Percentiles rank a stretch among this genome's conserved stretches.
These are phyloP conservation scores for western clawed frog (Xenopus tropicalis) DNA, from an alignment of 2,113 vertebrate genomes.

Conservation along the genomic window UCB_Xtro_10.0 CM004449.2:87194001-87194500, in stretches of 20 bases:
- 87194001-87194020: no score
- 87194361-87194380: constrained; percentile 18
- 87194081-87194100: no score
- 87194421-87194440: constrained; percentile 28
- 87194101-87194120: no score
- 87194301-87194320: constrained; percentile 22
- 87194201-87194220: constrained; percentile 13
- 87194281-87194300: constrained; percentile 35
- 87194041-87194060: no score
- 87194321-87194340: constrained; percentile 25
- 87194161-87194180: no score
- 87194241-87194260: constrained; percentile 34
- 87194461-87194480: constrained; percentile 9
- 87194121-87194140: no score
- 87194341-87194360: constrained; percentile 35
- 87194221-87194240: constrained; percentile 4
- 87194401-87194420: constrained; percentile 4
- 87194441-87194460: constrained; percentile 15
- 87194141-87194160: no score
- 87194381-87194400: constrained; percentile 22
- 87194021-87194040: no score
- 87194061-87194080: no score
- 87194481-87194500: no score
- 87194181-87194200: neutral
- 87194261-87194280: constrained; percentile 32